Evolutionary conservation across 2,113 vertebrate genomes (phyloP).

Genomic region (Excalfactoria chinensis): DNA sequence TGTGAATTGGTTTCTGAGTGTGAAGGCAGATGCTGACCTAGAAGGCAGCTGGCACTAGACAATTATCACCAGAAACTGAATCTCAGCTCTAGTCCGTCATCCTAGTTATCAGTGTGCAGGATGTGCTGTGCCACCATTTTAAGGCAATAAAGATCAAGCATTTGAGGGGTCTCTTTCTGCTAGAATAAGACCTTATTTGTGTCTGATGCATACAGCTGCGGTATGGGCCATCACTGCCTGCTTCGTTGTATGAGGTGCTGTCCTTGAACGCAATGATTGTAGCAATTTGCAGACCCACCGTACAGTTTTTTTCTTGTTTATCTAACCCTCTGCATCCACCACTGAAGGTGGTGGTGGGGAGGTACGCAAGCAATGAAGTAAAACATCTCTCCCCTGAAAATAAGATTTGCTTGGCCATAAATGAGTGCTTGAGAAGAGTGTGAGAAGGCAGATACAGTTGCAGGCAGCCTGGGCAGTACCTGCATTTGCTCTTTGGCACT

Average conservation of each 20-base stretch:
- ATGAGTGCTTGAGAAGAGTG: background rate
- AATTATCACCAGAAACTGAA: conserved; percentile 67
- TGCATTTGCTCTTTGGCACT: background rate
- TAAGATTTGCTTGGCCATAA: background rate
- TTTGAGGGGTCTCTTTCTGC: background rate
- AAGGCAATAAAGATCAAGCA: background rate
- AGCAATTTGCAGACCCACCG: background rate
- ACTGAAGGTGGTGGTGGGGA: background rate
- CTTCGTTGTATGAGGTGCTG: background rate
- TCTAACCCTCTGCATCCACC: background rate
- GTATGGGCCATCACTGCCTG: background rate
- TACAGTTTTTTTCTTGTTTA: background rate
- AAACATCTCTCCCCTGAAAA: background rate
- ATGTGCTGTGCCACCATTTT: background rate
- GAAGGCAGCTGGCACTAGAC: conserved; percentile 42
- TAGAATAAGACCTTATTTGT: background rate
- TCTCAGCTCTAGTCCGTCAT: conserved; percentile 8
- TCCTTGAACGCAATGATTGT: background rate
- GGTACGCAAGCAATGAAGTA: background rate
- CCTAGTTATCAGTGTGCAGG: conserved; percentile 1
- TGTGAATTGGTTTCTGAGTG: conserved; percentile 70
- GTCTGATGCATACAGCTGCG: background rate
- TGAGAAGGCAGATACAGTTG: background rate
- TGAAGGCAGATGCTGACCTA: conserved; percentile 61
- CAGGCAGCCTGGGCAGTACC: background rate